phyloP scores from a whole-genome alignment of 2,113 vertebrate genomes.

The Crocuta crocuta region DNA sequence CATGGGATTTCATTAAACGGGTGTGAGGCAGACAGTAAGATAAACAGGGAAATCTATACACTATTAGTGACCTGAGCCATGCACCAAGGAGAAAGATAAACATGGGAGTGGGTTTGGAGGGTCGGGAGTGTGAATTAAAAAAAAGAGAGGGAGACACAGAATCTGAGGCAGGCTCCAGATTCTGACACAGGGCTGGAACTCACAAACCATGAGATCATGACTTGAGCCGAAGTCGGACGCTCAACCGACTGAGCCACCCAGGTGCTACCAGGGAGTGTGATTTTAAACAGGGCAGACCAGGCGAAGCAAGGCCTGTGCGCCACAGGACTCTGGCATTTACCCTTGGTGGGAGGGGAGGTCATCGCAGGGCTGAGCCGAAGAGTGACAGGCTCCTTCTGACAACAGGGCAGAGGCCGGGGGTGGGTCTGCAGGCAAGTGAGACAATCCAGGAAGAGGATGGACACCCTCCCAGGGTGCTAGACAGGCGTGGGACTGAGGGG shows the following conservation, averaged over 20 bases:
- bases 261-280: too few species aligned
- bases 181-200: too few species aligned
- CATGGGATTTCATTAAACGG: neutral
- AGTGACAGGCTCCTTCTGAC: neutral
- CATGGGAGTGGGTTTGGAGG: neutral
- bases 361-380: neutral
- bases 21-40: neutral
- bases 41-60: neutral
- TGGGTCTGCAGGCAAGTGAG: neutral
- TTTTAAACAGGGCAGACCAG: neutral
- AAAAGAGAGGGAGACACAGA: too few species aligned
- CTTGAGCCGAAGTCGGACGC: too few species aligned
- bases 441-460: neutral
- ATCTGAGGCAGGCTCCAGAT: too few species aligned
- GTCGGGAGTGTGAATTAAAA: neutral
- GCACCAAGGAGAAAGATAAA: neutral
- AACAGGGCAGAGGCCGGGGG: fast-evolving
- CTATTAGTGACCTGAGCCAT: neutral
- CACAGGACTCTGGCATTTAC: neutral
- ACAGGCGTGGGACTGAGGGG: neutral
- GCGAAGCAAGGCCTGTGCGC: neutral
- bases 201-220: too few species aligned
- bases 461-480: neutral
- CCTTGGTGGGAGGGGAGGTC: neutral
- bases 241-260: too few species aligned